Percentiles rank a stretch among this genome's conserved stretches.
Evolutionary conservation across 2,888 invertebrate genomes (phyloP).

Genomic region (Tetropium fuscum): DNA sequence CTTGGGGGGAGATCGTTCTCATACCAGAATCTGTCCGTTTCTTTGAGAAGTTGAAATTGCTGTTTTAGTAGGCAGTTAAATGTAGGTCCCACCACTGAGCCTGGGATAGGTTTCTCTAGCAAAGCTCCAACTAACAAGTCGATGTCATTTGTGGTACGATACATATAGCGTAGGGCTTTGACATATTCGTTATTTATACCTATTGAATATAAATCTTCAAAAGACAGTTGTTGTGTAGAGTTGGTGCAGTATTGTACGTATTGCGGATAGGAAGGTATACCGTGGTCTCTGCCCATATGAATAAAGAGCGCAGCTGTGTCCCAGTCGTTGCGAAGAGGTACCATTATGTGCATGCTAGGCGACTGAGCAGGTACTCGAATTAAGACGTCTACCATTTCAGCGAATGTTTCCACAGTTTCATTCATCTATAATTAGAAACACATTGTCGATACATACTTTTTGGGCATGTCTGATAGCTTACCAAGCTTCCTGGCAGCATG

Average conservation of each 20-base stretch:
- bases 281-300: constrained; percentile 83
- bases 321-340: constrained; percentile 62
- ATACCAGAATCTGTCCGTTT: constrained; percentile 95
- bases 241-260: constrained; percentile 76
- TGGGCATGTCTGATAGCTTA: too few relatives aligned
- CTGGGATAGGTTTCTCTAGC: constrained; percentile 82
- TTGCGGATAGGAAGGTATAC: constrained; percentile 79
- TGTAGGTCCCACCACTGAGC: constrained; percentile 88
- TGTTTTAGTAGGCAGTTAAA: constrained; percentile 87
- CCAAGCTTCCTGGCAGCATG: constrained; percentile 79
- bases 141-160: constrained; percentile 80
- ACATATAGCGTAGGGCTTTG: constrained; percentile 75
- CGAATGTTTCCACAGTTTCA: constrained; percentile 66
- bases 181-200: constrained; percentile 72
- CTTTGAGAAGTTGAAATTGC: constrained; percentile 85
- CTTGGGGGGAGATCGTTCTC: constrained; percentile 94
- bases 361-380: constrained; percentile 74
- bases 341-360: constrained; percentile 70
- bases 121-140: constrained; percentile 88
- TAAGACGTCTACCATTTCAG: constrained; percentile 71
- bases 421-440: constrained; percentile 67
- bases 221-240: constrained; percentile 47
- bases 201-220: constrained; percentile 70
- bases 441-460: background rate
- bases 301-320: constrained; percentile 69